Base-by-base conservation (phyloP, 92 coral and sea anemone species). In the Palythoa heliodiscus region DNA sequence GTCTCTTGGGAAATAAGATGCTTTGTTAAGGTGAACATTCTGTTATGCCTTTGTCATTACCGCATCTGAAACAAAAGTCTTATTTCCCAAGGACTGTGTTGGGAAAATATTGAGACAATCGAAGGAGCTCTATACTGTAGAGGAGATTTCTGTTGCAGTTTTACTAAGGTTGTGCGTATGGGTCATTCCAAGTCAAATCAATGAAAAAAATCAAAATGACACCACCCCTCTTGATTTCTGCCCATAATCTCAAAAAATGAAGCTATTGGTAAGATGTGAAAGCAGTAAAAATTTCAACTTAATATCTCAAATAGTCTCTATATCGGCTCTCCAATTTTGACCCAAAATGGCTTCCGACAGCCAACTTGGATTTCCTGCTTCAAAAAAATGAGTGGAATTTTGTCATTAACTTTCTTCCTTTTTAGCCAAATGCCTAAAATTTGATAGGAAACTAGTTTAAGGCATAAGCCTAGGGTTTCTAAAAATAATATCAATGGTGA, bases 311-410 rank as follows among this genome's bases (percentile, higher is more conserved):
- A 29, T 43, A 43, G 6, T 43, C 4, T 5, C 50, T 3, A 76
- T 57, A 76, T 15, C 66, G 70, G 82, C 82, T 77, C 37, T 77
- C 70, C 71, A 77, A 58, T 77, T 77, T 77, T 60, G 70, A 76
- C 79, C 79, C 79, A 75, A 52, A 75, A 75, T 75, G 63, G 64
- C 40, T 15, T 4, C 40, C 43, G 60, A 54, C 38, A 16, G 58
- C 58, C 77, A 43, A 17, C 77, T 73, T 75, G 82, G 19, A 54
- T 55, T 76, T 76, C 48, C 22, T 57, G 53, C 82, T 58, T 53
- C 69, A 76, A 54, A 76, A 76, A 54, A 76, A 52, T 77, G 71
- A 39, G 8, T 77, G 83, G 83, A 77, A 77, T 77, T 58, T 77
- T 37, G 71, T 60, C 83, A 77, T 17, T 57, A 38, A 58, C 70